These are phyloP conservation scores for Lasaia peninsularis DNA, from an alignment of 1,140 invertebrate genomes.

Conservation along the genomic window DNA sequence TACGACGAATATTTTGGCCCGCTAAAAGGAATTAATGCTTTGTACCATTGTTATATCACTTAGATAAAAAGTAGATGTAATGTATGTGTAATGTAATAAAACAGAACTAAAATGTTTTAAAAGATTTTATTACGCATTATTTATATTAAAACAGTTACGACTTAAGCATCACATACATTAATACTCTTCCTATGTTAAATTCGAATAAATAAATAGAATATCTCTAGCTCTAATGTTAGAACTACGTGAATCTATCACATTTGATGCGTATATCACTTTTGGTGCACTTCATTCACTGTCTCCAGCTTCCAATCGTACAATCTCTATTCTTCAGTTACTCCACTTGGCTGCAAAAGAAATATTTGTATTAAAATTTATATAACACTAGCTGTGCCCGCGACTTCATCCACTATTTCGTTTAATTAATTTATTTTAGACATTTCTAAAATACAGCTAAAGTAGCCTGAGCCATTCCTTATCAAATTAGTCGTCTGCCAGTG, in stretches of 20 bases:
- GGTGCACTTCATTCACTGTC: slow-evolving; percentile 36
- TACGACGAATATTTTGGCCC: too few species aligned
- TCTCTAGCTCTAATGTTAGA: slow-evolving; percentile 32
- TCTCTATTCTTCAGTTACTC: slow-evolving; percentile 41
- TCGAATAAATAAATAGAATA: slow-evolving; percentile 40
- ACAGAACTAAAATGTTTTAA: background rate
- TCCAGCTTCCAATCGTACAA: slow-evolving; percentile 54
- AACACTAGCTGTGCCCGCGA: too few species aligned
- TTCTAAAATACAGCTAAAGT: too few species aligned
- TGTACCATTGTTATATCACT: too few species aligned
- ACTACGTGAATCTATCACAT: slow-evolving; percentile 4
- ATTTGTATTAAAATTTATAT: too few species aligned
- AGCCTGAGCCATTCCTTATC: too few species aligned
- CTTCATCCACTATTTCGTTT: too few species aligned
- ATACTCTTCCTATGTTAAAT: slow-evolving; percentile 16
- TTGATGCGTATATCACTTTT: slow-evolving; percentile 23
- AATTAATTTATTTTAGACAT: too few species aligned
- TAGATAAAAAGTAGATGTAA: too few species aligned
- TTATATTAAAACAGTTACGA: slow-evolving; percentile 33
- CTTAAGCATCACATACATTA: slow-evolving; percentile 35
- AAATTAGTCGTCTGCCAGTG: too few species aligned
- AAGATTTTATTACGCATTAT: slow-evolving; percentile 1
- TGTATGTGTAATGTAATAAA: background rate
- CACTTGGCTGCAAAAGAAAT: slow-evolving; percentile 56
- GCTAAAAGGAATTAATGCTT: too few species aligned